Evolutionary conservation across 2,888 invertebrate genomes (phyloP), one percentile per base, ranked within the genome.

Genomic region (Chrysolina haemoptera): DNA sequence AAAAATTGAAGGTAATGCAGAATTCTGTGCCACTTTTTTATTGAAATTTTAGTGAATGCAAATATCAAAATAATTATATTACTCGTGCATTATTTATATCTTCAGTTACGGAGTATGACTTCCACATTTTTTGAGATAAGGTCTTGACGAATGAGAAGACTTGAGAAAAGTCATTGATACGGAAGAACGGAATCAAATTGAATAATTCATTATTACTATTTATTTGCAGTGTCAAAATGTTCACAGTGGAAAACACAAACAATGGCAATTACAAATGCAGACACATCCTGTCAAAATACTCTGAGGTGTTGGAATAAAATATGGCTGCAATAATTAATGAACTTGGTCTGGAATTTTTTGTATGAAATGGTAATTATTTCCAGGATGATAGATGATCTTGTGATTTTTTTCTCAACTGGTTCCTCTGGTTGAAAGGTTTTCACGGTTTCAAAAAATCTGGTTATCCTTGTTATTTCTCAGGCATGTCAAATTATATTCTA

Each of bases 191-290:
- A 55, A 20, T 12, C 12, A 20, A 27, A 59, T 59, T 35, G 16
- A 35, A n/a, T 59, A 59, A 59, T 16, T 27, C 22, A 59, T 59
- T 35, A 59, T 14, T 2, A 35, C 12, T 22, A 59, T 27, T 59
- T 59, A 59, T 59, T 27, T 59, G 9, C 14, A 4, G 1, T 59
- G 59, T 59, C 35, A 59, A 16, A 55, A 12, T n/a, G 5, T 59
- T 59, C 59, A 59, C 59, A 59, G 11, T 59, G 14, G 12, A n/a
- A 27, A 59, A 59, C 59, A 59, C 27, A 59, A 59, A 59, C 59
- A 59, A 59, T 59, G 35, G 59, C 12, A 18, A 59, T 22, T 59
- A 35, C 6, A 59, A 59, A 59, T 27, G 27, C 12, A 59, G n/a
- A 59, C n/a, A 59, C 14, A 16, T 35, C 27, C n/a, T n/a, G 59